Evolutionary conservation across 2,888 invertebrate genomes (phyloP).

Genomic region (Melieria picta): DNA sequence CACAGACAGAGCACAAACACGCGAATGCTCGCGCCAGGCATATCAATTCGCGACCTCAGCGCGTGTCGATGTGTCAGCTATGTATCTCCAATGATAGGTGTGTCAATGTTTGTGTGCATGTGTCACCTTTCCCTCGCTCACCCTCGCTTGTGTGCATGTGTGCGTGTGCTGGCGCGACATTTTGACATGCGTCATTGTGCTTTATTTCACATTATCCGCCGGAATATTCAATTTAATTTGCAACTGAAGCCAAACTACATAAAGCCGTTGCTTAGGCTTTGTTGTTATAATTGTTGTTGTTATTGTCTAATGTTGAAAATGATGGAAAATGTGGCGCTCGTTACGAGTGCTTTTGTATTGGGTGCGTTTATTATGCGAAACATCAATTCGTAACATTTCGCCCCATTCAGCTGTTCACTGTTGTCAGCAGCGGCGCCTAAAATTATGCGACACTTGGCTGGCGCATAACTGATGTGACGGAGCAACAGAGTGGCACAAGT

Average conservation of each 20-base stretch:
- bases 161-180: not conserved
- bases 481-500: not conserved
- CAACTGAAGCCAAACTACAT: not conserved
- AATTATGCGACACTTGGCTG: not conserved
- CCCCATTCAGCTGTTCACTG: not conserved
- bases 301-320: too few species aligned
- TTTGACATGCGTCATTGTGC: not conserved
- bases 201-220: conserved; percentile 13
- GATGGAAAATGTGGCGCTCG: too few species aligned
- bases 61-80: too few species aligned
- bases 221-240: conserved; percentile 16
- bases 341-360: too few species aligned
- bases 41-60: too few species aligned
- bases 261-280: too few species aligned
- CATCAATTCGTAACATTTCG: not conserved
- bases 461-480: not conserved
- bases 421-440: too few species aligned
- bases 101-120: not conserved
- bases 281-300: too few species aligned
- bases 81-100: too few species aligned
- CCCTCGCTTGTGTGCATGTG: not conserved
- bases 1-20: too few species aligned
- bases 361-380: not conserved
- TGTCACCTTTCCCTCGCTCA: not conserved
- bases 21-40: too few species aligned